phyloP scores from a whole-genome alignment of 1,140 invertebrate species.

The Halesus radiatus region DNA sequence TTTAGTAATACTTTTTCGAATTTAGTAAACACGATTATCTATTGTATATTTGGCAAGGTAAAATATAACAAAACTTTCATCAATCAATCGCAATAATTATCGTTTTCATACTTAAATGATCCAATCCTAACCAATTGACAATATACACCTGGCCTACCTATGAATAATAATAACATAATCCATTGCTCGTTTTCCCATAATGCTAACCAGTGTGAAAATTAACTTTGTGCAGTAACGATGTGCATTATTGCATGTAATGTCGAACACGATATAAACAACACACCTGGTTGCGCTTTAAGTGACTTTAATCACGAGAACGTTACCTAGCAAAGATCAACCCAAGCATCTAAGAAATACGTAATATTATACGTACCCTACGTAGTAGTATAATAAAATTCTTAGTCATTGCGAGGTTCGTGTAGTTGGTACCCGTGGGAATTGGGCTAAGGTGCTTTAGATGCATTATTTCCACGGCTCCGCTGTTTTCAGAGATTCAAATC shows the following conservation, averaged over 20 bases:
- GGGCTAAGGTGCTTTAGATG: conserved; percentile 4
- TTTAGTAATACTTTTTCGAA: no score
- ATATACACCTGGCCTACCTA: no score
- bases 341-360: background rate
- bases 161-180: no score
- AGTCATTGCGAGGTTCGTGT: conserved; percentile 10
- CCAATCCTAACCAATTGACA: no score
- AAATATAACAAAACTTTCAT: no score
- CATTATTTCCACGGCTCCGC: conserved; percentile 6
- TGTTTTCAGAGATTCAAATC: background rate
- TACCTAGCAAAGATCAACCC: background rate
- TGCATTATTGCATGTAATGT: background rate
- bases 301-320: background rate
- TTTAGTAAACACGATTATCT: no score
- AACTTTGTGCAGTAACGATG: background rate
- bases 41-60: no score
- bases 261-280: background rate
- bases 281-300: background rate
- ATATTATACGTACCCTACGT: background rate
- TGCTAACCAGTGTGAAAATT: background rate
- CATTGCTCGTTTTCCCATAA: no score
- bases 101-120: no score
- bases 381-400: conserved; percentile 21
- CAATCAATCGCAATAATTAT: no score
- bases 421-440: conserved; percentile 15